Base-by-base conservation (phyloP, 1,140 invertebrate species). In the Hermatobates lingyangjiaoensis region DNA sequence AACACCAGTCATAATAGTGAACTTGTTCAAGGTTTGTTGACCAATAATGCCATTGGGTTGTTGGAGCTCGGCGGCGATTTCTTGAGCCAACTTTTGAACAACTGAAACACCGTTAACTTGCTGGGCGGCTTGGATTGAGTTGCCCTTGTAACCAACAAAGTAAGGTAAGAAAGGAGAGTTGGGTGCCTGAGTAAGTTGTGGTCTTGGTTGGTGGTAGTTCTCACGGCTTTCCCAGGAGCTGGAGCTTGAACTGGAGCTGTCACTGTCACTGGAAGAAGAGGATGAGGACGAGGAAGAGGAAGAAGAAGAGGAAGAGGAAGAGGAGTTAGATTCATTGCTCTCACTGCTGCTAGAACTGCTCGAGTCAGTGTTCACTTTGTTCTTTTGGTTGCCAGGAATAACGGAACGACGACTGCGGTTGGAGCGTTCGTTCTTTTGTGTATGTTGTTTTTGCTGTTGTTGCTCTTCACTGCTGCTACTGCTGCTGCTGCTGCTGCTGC, bases 61-160 rank as follows among this genome's bases (percentile, higher is more conserved):
- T 51, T 75, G 66, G 2, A 80, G 42, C 52, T 75, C 74, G 24
- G 46, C 60, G n/a, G 64, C 71, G 20, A 81, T 74, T 57, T 77
- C 61, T 46, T 65, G 56, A 1, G 71, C 62, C 0, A 80, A 54
- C 24, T 70, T 71, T 30, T 69, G 61, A 1, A 66, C 66, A 14
- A 60, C 62, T 51, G 67, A 56, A 4, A 68, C 60, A 21, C 59
- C 28, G n/a, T 69, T 58, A 3, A 67, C 27, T 26, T 67, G 53
- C 0, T 58, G 55, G 15, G 60, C 53, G 24, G 59, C 54, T 50
- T 63, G 64, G 20, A 73, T 61, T 2, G 60, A 59, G 26, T 68
- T 63, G 15, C 71, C 72, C 57, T 68, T 54, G 59, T 73, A 66
- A 58, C 69, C 76, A 60, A 68, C 65, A 39, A 66, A 72, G 60